These are phyloP conservation scores for Antigone vipio DNA, from an alignment of 2,113 vertebrate species.

Conservation along the genomic window DNA sequence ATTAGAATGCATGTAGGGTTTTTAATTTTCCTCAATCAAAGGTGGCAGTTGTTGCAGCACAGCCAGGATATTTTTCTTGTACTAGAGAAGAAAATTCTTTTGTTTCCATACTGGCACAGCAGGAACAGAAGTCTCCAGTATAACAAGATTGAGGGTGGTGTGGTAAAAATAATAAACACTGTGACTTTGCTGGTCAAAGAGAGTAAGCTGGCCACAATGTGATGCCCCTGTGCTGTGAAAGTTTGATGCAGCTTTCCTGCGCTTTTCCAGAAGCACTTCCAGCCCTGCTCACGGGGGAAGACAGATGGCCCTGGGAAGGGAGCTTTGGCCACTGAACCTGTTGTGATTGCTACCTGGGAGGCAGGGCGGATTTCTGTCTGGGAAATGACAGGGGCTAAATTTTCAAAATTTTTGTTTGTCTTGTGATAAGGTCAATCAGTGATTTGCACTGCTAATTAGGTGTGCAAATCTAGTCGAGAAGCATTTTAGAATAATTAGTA, in stretches of 20 bases:
- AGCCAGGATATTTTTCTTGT: neutral
- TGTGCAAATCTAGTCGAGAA: neutral
- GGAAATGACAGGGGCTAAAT: neutral
- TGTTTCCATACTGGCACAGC: neutral
- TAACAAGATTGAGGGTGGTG: neutral
- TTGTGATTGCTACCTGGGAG: neutral
- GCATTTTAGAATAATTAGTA: neutral
- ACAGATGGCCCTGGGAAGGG: neutral
- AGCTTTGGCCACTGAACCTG: neutral
- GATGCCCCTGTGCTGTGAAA: neutral
- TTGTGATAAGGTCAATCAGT: neutral
- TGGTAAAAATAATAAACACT: neutral
- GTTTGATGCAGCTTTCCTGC: neutral
- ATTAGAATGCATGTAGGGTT: neutral
- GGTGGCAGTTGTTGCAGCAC: neutral
- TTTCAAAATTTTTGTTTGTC: neutral
- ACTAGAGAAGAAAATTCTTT: neutral
- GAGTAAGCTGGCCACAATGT: fast-evolving
- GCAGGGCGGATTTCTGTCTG: neutral
- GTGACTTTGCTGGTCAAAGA: neutral
- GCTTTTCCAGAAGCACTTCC: neutral
- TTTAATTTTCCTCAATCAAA: conserved; percentile 3
- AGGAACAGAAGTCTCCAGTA: neutral
- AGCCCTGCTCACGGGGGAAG: neutral
- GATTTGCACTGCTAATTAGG: neutral